Conservation (phyloP, 64 coral and sea anemone species). For the Stichodactyla mertensii region DNA sequence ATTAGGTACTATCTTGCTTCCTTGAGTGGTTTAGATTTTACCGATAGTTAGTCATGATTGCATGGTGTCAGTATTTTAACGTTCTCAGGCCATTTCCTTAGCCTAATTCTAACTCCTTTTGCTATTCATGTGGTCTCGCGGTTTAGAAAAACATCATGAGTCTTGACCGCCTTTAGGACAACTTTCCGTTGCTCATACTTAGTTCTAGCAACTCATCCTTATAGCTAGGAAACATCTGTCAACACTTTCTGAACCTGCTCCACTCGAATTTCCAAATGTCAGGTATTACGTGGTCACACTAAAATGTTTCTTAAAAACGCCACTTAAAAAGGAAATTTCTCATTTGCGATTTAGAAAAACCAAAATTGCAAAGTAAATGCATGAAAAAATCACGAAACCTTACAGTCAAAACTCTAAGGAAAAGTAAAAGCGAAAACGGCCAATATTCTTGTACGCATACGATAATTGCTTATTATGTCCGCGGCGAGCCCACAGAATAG, state of each 20-base stretch:
- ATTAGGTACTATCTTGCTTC: background rate
- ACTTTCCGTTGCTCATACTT: background rate
- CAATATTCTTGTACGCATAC: background rate
- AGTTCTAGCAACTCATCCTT: background rate
- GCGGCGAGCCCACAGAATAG: background rate
- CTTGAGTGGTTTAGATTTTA: constrained; percentile 3
- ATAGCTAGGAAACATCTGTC: background rate
- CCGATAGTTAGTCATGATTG: background rate
- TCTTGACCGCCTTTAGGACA: background rate
- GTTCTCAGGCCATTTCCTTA: background rate
- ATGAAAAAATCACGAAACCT: background rate
- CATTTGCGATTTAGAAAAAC: background rate
- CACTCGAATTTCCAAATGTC: background rate
- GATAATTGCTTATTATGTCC: background rate
- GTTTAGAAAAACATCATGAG: background rate
- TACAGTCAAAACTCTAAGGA: background rate
- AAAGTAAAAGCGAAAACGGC: background rate
- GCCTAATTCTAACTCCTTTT: background rate
- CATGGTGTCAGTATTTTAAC: background rate
- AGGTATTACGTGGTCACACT: background rate
- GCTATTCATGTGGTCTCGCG: background rate
- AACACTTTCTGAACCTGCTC: background rate
- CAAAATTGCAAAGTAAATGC: background rate
- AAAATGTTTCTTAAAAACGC: background rate
- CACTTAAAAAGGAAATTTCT: background rate